phyloP scores from a whole-genome alignment of 92 coral and sea anemone genomes.

The Ricordea florida region DNA sequence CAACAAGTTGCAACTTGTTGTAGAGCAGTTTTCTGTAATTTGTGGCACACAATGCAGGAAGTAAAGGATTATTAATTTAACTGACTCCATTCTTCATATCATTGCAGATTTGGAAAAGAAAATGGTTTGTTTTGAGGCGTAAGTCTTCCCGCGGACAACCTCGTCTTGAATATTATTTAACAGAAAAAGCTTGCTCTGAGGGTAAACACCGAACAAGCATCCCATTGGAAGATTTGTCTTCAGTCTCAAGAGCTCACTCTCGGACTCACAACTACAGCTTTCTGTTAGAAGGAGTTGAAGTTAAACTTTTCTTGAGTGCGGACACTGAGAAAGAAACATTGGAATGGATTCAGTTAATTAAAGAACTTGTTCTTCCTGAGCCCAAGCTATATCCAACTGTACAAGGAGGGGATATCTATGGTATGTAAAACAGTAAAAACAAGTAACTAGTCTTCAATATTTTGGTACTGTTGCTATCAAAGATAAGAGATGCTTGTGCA shows the following conservation, averaged over 20 bases:
- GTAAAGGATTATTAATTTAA: too few species aligned
- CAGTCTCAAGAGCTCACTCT: constrained; percentile 79
- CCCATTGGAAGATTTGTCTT: constrained; percentile 77
- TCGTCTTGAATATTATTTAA: constrained; percentile 87
- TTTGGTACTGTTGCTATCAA: too few species aligned
- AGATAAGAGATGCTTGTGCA: too few species aligned
- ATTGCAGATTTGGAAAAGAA: constrained; percentile 91
- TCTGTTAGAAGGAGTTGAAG: constrained; percentile 73
- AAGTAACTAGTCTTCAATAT: too few species aligned
- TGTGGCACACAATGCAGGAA: too few species aligned
- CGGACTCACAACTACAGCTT: constrained; percentile 80
- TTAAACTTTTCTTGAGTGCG: constrained; percentile 84
- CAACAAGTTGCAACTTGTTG: too few species aligned
- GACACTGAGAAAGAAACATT: constrained; percentile 71
- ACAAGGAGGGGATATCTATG: constrained; percentile 87
- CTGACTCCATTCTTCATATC: background rate
- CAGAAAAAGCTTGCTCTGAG: constrained; percentile 87
- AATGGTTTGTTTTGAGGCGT: constrained; percentile 93
- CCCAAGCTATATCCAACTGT: constrained; percentile 81
- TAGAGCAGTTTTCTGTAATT: too few species aligned
- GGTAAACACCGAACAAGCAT: constrained; percentile 86
- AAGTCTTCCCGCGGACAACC: constrained; percentile 83
- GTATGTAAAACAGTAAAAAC: constrained; percentile 26
- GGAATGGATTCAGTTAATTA: constrained; percentile 90
- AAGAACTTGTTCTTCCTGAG: constrained; percentile 94